phyloP scores from a whole-genome alignment of 2,888 invertebrate genomes.

The Eristalis arbustorum region DNA sequence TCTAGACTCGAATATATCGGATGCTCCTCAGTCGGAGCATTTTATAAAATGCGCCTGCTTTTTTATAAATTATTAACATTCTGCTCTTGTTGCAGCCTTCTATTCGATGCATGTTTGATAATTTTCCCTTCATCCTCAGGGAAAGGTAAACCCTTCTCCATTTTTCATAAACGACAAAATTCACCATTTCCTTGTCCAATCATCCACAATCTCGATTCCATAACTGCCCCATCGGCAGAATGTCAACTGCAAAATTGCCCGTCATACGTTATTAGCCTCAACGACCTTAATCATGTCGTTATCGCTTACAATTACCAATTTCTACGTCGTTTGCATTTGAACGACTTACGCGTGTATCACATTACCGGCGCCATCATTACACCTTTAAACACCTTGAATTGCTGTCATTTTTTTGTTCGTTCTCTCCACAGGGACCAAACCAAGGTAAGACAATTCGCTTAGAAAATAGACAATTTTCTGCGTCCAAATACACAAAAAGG shows the following conservation, averaged over 20 bases:
- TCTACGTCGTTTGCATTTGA: not conserved
- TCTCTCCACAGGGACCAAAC: not conserved
- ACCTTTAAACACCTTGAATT: not conserved
- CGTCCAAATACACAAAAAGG: not conserved
- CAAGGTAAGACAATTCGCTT: not conserved
- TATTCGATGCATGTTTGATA: too few species aligned
- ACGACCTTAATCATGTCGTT: not conserved
- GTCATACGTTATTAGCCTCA: not conserved
- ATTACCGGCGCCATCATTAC: not conserved
- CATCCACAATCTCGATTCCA: too few species aligned
- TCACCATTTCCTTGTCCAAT: too few species aligned
- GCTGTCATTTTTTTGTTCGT: not conserved
- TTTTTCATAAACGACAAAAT: too few species aligned
- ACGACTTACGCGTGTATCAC: slow-evolving; percentile 2
- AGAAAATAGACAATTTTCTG: not conserved
- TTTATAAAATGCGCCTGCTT: too few species aligned
- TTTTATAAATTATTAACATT: too few species aligned
- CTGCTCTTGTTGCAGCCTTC: too few species aligned
- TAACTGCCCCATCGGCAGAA: not conserved
- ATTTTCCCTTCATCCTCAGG: too few species aligned
- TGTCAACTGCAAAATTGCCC: not conserved
- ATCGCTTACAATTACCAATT: not conserved
- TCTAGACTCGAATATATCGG: too few species aligned
- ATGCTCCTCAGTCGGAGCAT: too few species aligned
- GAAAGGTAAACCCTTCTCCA: too few species aligned